These are phyloP conservation scores for Rhimphoctona megacephalus DNA, from an alignment of 2,888 invertebrate genomes.

Conservation along the genomic window DNA sequence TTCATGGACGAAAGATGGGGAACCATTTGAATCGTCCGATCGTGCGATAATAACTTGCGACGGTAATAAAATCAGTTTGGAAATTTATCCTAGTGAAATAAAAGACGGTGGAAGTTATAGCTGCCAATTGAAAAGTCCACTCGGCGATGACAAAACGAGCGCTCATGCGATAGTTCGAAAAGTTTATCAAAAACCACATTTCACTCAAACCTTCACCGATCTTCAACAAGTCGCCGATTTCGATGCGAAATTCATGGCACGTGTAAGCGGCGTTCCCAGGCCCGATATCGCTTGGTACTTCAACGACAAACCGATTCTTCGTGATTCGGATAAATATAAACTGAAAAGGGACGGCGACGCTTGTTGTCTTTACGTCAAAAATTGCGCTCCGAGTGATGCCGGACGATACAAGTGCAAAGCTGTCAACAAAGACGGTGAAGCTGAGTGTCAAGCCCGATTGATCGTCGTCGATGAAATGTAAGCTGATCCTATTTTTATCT, in stretches of 20 bases:
- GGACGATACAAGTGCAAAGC: conserved; percentile 93
- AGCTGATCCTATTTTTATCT: conserved; percentile 72
- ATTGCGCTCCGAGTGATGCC: conserved; percentile 89
- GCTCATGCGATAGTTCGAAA: conserved; percentile 92
- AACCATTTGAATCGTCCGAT: conserved; percentile 88
- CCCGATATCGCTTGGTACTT: conserved; percentile 96
- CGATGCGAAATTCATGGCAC: conserved; percentile 93
- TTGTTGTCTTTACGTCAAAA: conserved; percentile 90
- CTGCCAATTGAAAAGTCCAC: conserved; percentile 91
- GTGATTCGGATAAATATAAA: conserved; percentile 90
- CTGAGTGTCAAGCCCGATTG: conserved; percentile 90
- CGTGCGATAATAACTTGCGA: conserved; percentile 92
- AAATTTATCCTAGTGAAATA: conserved; percentile 89
- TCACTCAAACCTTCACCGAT: conserved; percentile 91
- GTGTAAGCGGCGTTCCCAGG: conserved; percentile 92
- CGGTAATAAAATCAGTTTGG: conserved; percentile 92
- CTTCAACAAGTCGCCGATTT: conserved; percentile 90
- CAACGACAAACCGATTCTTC: conserved; percentile 90
- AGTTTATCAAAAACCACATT: conserved; percentile 92
- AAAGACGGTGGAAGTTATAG: conserved; percentile 92
- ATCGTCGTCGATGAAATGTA: conserved; percentile 94
- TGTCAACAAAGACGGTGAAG: conserved; percentile 92
- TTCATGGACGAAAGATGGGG: conserved; percentile 92
- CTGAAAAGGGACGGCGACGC: conserved; percentile 92
- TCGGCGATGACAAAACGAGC: conserved; percentile 90